These are phyloP conservation scores for Maccullochella peelii DNA, from an alignment of 2,113 vertebrate species.

Conservation along the genomic window DNA sequence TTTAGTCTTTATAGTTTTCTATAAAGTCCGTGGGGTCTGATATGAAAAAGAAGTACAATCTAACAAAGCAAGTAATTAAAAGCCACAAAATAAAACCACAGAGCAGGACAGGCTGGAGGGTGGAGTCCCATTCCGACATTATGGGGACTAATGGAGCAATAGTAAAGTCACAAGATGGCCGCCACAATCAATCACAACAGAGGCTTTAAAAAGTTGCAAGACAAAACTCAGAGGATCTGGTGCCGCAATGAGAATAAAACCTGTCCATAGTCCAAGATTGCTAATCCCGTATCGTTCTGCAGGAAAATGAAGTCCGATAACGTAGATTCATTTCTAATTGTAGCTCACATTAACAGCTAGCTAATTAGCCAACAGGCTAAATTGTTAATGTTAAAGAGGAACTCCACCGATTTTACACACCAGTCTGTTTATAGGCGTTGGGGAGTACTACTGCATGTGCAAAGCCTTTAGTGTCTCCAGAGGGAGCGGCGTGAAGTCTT, in stretches of 20 bases:
- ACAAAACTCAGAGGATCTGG: not conserved
- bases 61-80: not conserved
- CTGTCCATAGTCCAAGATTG: not conserved
- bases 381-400: too few relatives aligned
- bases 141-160: not conserved
- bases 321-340: not conserved
- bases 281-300: not conserved
- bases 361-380: not conserved
- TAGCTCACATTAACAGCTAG: not conserved
- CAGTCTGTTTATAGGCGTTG: not conserved
- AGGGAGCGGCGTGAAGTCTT: too few relatives aligned
- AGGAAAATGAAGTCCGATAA: not conserved
- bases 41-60: not conserved
- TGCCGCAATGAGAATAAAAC: not conserved
- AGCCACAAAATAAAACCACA: slow-evolving; percentile 10
- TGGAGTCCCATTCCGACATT: not conserved
- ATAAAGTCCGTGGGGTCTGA: not conserved
- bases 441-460: not conserved
- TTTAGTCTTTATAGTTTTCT: not conserved
- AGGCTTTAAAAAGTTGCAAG: not conserved
- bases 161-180: not conserved
- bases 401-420: not conserved
- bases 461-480: too few relatives aligned
- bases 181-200: not conserved
- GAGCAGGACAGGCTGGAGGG: not conserved